Conservation (phyloP, 2,113 vertebrate genomes). For the Aptenodytes patagonicus region DNA sequence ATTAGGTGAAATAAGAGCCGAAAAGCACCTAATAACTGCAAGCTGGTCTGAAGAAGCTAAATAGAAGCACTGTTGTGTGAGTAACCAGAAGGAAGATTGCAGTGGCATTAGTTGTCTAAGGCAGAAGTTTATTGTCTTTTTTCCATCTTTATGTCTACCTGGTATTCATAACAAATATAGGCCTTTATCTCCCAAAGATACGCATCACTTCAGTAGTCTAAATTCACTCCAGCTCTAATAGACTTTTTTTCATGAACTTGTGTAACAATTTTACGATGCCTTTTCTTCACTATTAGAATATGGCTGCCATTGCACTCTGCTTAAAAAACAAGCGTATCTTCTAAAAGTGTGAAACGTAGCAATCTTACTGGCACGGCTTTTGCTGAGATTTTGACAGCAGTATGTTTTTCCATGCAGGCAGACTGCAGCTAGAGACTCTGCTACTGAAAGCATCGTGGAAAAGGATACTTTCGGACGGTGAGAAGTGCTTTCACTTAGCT, state of each 20-base stretch:
- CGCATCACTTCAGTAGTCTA: neutral
- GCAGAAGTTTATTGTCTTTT: neutral
- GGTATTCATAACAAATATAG: neutral
- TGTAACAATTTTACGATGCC: neutral
- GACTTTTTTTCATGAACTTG: neutral
- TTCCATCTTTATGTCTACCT: neutral
- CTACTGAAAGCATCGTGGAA: neutral
- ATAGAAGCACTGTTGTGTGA: neutral
- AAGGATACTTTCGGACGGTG: conserved; percentile 2
- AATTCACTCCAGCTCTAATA: neutral
- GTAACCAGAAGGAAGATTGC: neutral
- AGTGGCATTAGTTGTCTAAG: neutral
- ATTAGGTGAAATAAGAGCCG: neutral
- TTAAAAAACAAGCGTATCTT: neutral
- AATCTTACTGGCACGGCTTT: neutral
- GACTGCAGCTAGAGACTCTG: conserved; percentile 8
- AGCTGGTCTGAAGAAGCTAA: neutral
- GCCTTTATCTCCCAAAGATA: neutral
- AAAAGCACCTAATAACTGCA: neutral
- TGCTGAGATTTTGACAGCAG: neutral
- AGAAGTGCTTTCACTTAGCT: neutral
- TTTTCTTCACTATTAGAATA: neutral
- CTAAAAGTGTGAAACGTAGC: neutral
- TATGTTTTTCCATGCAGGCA: conserved; percentile 2
- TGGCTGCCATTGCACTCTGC: neutral